phyloP scores from a whole-genome alignment of 2,113 vertebrate genomes.

The Nannospalax galili region DNA sequence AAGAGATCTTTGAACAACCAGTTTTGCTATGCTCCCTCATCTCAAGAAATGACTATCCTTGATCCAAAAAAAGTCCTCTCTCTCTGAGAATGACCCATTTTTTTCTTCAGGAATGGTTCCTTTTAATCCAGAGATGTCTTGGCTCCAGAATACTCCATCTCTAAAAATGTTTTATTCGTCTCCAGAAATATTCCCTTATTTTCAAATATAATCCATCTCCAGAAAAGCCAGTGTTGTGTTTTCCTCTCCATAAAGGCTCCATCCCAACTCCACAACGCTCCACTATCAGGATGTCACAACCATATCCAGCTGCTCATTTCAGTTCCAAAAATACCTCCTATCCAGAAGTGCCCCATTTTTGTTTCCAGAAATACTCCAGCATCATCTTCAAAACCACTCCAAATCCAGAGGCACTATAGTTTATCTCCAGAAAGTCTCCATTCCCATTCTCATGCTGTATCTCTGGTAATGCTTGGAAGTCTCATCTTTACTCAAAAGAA shows the following conservation, averaged over 20 bases:
- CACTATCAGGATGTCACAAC: slow-evolving; percentile 28
- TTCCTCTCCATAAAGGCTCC: slow-evolving; percentile 3
- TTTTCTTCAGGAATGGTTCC: background rate
- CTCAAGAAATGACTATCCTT: background rate
- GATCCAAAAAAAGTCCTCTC: slow-evolving; percentile 9
- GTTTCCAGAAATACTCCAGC: slow-evolving; percentile 66
- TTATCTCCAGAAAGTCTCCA: slow-evolving; percentile 49
- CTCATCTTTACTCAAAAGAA: slow-evolving; percentile 6
- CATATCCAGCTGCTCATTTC: slow-evolving; percentile 58
- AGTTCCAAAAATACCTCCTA: slow-evolving; percentile 66
- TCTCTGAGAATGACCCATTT: slow-evolving; percentile 24
- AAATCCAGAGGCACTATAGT: slow-evolving; percentile 13
- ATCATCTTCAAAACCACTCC: slow-evolving; percentile 55
- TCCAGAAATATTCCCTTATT: slow-evolving; percentile 29
- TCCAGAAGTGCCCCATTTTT: slow-evolving; percentile 69
- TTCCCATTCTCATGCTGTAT: slow-evolving; percentile 57
- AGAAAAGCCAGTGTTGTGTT: slow-evolving; percentile 14
- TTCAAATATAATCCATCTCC: slow-evolving; percentile 33
- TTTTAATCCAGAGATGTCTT: slow-evolving; percentile 27
- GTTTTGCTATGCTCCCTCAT: background rate
- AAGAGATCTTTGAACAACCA: background rate
- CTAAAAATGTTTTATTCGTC: slow-evolving; percentile 7
- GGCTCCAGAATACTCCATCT: slow-evolving; percentile 34
- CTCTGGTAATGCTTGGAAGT: slow-evolving; percentile 1
- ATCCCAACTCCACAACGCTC: slow-evolving; percentile 17